Evolutionary conservation across 2,888 invertebrate species (phyloP).

Genomic region (Orgyia antiqua): DNA sequence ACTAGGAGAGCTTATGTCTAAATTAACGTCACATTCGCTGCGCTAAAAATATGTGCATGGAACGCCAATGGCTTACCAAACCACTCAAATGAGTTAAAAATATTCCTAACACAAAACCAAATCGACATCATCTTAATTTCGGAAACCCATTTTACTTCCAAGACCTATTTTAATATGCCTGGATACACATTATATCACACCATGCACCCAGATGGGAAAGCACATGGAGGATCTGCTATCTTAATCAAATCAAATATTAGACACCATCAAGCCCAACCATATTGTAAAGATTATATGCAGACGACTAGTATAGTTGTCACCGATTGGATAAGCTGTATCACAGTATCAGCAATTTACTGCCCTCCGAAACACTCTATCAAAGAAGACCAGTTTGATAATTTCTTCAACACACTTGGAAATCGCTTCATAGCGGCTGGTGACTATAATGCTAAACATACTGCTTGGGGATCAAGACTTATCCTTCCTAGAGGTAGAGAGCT

Average conservation of each 20-base stretch:
- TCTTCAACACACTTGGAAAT: background rate
- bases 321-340: constrained; percentile 4
- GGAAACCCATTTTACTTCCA: constrained; percentile 1
- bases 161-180: constrained; percentile 1
- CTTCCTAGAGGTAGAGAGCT: constrained; percentile 1
- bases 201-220: constrained; percentile 14
- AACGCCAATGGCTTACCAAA: no score
- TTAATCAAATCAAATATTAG: constrained; percentile 8
- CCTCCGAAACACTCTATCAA: constrained; percentile 5
- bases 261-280: constrained; percentile 1
- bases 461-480: background rate
- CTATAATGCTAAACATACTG: constrained; percentile 1
- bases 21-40: background rate
- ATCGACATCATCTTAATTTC: no score
- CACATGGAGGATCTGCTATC: constrained; percentile 18
- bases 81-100: no score
- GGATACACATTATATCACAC: background rate
- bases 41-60: background rate
- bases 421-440: background rate
- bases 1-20: background rate
- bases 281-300: constrained; percentile 12
- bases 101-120: constrained; percentile 7
- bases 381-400: background rate
- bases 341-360: constrained; percentile 10
- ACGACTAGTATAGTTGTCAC: constrained; percentile 12